These are phyloP conservation scores for Echeneis naucrates DNA, from an alignment of 2,797 vertebrate species.

Conservation along the genomic window DNA sequence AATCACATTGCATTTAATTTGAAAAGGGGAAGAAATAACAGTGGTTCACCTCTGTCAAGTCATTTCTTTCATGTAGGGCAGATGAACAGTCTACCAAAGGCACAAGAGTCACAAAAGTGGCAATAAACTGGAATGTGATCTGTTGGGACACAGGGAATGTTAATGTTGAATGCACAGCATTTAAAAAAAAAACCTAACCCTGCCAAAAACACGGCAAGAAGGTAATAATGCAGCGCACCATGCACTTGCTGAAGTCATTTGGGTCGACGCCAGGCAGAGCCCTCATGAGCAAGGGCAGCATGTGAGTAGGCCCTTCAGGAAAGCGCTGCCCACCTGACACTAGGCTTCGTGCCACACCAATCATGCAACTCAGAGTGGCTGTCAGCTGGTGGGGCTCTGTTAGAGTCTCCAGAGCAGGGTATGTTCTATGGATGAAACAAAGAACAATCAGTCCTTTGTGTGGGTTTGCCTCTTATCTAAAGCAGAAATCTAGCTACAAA, in stretches of 20 bases:
- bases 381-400: conserved; percentile 98
- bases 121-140: conserved; percentile 99
- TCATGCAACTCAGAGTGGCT: conserved; percentile 97
- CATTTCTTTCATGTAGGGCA: conserved; percentile 90
- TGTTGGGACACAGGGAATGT: conserved; percentile 59
- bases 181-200: background rate
- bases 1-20: background rate
- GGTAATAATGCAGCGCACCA: conserved; percentile 84
- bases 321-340: conserved; percentile 92
- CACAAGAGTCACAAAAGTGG: conserved; percentile 98
- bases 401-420: conserved; percentile 96
- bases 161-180: conserved; percentile 3
- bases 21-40: background rate
- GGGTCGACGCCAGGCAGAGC: conserved; percentile 97
- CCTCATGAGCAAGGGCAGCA: conserved; percentile 97
- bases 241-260: conserved; percentile 99
- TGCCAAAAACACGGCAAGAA: background rate
- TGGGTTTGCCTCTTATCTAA: conserved; percentile 18
- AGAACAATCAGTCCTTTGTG: conserved; percentile 60
- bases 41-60: conserved; percentile 91
- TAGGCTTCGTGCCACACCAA: conserved; percentile 95
- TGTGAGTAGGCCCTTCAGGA: conserved; percentile 96
- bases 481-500: background rate
- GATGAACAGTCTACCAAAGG: conserved; percentile 99
- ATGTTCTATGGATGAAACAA: conserved; percentile 85